Evolutionary conservation across 2,888 invertebrate species (phyloP).

Genomic region (Malthinus seriepunctatus): DNA sequence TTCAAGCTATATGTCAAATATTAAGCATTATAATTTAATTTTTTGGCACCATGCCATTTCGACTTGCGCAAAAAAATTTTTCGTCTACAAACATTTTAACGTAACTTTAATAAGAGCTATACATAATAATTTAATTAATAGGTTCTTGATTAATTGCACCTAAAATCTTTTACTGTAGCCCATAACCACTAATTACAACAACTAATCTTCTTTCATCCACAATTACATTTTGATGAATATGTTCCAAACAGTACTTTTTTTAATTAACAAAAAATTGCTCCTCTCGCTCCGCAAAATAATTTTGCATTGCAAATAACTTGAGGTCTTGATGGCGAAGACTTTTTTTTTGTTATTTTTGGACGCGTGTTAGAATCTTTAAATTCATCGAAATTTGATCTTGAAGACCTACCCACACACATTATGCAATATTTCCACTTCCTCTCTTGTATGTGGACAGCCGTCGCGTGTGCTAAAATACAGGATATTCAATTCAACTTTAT

Average conservation of each 20-base stretch:
- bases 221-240: slow-evolving; percentile 1
- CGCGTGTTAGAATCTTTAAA: no score
- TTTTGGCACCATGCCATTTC: no score
- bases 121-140: slow-evolving; percentile 1
- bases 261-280: not conserved
- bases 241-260: not conserved
- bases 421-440: slow-evolving; percentile 39
- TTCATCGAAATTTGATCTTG: no score
- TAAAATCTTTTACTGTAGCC: not conserved
- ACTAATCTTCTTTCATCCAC: not conserved
- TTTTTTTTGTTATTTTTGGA: no score
- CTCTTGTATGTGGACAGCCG: slow-evolving; percentile 24
- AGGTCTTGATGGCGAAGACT: no score
- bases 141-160: slow-evolving; percentile 3
- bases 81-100: no score
- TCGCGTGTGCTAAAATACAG: slow-evolving; percentile 23
- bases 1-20: no score
- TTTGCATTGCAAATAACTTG: no score
- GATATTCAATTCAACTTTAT: slow-evolving; percentile 21
- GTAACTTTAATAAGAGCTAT: not conserved
- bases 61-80: no score
- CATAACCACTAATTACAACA: slow-evolving; percentile 1
- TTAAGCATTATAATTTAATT: no score
- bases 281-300: no score
- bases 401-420: slow-evolving; percentile 3